Evolutionary conservation across 2,113 vertebrate genomes (phyloP).

Genomic region (Tetrao urogallus): DNA sequence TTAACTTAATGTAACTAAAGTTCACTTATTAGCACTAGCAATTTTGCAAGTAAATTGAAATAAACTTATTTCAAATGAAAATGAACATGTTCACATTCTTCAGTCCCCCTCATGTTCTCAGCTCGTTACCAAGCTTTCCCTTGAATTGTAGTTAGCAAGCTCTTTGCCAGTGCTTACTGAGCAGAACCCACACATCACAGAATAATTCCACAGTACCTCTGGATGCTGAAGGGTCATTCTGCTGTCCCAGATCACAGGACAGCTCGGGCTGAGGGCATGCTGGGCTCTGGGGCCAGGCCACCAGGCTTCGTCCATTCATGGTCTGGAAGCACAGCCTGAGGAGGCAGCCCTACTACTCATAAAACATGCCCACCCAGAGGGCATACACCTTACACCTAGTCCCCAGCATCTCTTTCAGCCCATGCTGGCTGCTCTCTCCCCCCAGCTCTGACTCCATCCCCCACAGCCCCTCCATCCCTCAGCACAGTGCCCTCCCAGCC

Average conservation of each 20-base stretch:
- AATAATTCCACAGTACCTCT: accelerated
- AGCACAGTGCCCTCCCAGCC: background rate
- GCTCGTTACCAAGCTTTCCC: constrained; percentile 20
- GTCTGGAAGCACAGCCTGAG: background rate
- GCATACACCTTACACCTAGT: background rate
- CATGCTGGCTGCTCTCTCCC: background rate
- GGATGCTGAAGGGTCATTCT: background rate
- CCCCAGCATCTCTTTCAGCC: accelerated
- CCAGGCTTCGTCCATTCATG: background rate
- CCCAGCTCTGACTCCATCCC: background rate
- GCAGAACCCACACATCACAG: background rate
- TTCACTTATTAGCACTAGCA: background rate
- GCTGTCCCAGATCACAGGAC: background rate
- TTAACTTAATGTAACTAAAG: no score
- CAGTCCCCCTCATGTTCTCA: constrained; percentile 16
- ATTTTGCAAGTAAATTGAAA: background rate
- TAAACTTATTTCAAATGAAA: background rate
- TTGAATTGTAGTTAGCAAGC: background rate
- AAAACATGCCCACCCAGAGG: background rate
- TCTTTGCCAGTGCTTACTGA: background rate
- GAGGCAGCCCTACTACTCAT: background rate
- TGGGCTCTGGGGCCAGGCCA: background rate
- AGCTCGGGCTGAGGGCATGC: background rate
- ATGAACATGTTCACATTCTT: background rate
- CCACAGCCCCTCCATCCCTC: background rate